A percentile compares a stretch with the other conserved stretches of the same genome.
These are phyloP conservation scores for Hylyphantes graminicola DNA, from an alignment of 1,140 invertebrate genomes.

Conservation along the genomic window DNA sequence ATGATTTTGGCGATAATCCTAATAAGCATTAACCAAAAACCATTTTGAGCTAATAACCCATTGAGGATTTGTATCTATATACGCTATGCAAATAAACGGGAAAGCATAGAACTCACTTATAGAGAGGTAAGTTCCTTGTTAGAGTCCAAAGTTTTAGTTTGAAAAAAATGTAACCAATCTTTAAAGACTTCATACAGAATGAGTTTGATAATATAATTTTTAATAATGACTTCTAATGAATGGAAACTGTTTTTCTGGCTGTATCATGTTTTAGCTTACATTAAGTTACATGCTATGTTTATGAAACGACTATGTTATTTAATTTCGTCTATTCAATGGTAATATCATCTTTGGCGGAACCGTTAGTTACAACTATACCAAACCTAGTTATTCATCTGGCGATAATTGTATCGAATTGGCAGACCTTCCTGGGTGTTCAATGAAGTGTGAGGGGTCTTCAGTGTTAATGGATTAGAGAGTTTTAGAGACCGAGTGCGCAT, in stretches of 20 bases:
- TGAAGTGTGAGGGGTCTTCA: constrained; percentile 16
- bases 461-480: not conserved
- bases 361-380: too few relatives aligned
- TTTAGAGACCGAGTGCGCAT: constrained; percentile 24
- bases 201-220: too few relatives aligned
- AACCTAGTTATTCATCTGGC: not conserved
- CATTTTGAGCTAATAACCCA: constrained; percentile 32
- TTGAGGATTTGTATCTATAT: constrained; percentile 11
- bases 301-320: too few relatives aligned
- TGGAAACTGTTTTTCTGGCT: constrained; percentile 3
- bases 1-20: constrained; percentile 2
- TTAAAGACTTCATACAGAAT: too few relatives aligned
- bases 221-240: not conserved
- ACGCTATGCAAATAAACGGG: constrained; percentile 8
- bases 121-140: not conserved
- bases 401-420: constrained; percentile 35
- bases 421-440: not conserved
- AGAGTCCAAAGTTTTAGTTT: not conserved
- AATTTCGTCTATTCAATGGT: too few relatives aligned
- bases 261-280: too few relatives aligned
- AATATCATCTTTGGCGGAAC: too few relatives aligned
- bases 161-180: too few relatives aligned
- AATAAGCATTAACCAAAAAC: constrained; percentile 8
- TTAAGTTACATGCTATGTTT: too few relatives aligned
- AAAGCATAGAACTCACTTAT: not conserved